Evolutionary conservation across 2,888 invertebrate species (phyloP).

Genomic region (Yponomeuta plumbellus): DNA sequence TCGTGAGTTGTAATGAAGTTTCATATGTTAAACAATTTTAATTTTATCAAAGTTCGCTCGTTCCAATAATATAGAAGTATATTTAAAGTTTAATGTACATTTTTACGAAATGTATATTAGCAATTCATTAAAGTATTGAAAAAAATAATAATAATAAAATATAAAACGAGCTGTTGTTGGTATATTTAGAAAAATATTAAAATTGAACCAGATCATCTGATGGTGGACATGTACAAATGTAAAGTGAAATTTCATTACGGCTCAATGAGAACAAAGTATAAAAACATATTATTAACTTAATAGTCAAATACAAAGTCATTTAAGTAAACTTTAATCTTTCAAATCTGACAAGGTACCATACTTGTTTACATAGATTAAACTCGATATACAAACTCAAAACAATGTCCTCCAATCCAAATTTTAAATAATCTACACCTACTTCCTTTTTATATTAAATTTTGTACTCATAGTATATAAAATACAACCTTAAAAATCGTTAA

Average conservation of each 20-base stretch:
- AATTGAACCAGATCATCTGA: constrained; percentile 80
- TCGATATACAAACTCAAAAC: constrained; percentile 65
- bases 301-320: constrained; percentile 71
- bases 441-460: constrained; percentile 5
- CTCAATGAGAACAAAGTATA: constrained; percentile 55
- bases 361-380: constrained; percentile 15
- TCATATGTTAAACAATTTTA: constrained; percentile 75
- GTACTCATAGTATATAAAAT: constrained; percentile 3
- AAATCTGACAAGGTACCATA: constrained; percentile 30
- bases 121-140: constrained; percentile 47
- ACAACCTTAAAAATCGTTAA: constrained; percentile 8
- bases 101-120: constrained; percentile 46
- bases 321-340: constrained; percentile 50
- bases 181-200: constrained; percentile 75
- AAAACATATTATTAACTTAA: constrained; percentile 54
- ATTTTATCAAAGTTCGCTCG: constrained; percentile 76
- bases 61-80: constrained; percentile 70
- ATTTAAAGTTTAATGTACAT: constrained; percentile 71
- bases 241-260: constrained; percentile 59
- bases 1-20: constrained; percentile 48
- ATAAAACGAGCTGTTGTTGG: constrained; percentile 71
- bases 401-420: constrained; percentile 54
- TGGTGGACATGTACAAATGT: constrained; percentile 82
- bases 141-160: constrained; percentile 32
- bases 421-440: constrained; percentile 43